Percentiles rank a stretch among this genome's conserved stretches.
These are phyloP conservation scores for Holotrichia oblita DNA, from an alignment of 1,140 invertebrate genomes.

Conservation along the genomic window DNA sequence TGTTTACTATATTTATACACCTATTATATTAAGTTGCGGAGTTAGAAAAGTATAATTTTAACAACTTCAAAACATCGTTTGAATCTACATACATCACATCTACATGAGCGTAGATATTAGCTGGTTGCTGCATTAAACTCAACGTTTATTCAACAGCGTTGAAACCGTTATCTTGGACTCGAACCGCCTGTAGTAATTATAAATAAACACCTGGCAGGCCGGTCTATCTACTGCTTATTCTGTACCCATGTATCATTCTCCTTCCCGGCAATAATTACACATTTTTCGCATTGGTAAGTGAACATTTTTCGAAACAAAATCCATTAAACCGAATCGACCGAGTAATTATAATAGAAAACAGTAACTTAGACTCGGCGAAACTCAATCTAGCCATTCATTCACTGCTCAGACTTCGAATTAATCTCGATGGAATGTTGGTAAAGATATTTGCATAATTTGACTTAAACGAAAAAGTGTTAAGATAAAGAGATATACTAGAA, in stretches of 20 bases:
- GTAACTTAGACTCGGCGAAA: background rate
- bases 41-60: too few relatives aligned
- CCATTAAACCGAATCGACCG: constrained; percentile 30
- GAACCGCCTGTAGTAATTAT: constrained; percentile 24
- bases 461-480: background rate
- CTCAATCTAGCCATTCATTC: constrained; percentile 13
- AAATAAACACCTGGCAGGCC: constrained; percentile 30
- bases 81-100: too few relatives aligned
- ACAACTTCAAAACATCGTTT: too few relatives aligned
- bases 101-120: too few relatives aligned
- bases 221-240: background rate
- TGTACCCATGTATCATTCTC: constrained; percentile 25
- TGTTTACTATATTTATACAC: background rate
- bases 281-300: constrained; percentile 18
- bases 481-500: background rate
- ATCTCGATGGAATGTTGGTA: background rate
- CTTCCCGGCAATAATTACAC: constrained; percentile 26
- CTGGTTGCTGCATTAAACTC: constrained; percentile 5
- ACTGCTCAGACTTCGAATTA: background rate
- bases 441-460: background rate
- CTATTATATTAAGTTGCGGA: too few relatives aligned
- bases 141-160: constrained; percentile 5
- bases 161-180: constrained; percentile 34
- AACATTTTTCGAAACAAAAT: constrained; percentile 22
- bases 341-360: constrained; percentile 6